Conservation (phyloP, 2,888 invertebrate species). For the Ichneumoninae sp. region DNA sequence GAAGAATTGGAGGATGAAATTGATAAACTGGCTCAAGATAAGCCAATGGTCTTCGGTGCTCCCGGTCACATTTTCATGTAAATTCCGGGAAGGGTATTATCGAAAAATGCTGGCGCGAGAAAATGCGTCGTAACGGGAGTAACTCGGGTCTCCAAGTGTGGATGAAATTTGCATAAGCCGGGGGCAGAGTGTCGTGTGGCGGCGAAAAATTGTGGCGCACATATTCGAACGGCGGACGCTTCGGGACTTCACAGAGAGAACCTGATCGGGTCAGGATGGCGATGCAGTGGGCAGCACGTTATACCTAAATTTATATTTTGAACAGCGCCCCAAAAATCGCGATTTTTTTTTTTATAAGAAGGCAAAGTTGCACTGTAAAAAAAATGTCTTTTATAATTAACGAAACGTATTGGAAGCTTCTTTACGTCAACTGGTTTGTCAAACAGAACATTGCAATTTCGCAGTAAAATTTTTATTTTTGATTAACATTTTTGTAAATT, state of each 20-base stretch:
- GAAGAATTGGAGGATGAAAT: background rate
- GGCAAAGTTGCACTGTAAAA: background rate
- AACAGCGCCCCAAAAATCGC: background rate
- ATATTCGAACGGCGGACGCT: conserved; percentile 56
- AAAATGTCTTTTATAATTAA: background rate
- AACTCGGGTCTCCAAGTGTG: conserved; percentile 33
- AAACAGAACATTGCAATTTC: no score
- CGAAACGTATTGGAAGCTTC: no score
- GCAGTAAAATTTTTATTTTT: no score
- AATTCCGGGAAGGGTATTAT: conserved; percentile 69
- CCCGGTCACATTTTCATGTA: conserved; percentile 64
- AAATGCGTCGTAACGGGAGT: conserved; percentile 67
- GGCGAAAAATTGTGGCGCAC: conserved; percentile 66
- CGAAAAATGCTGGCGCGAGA: conserved; percentile 71
- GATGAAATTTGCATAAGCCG: conserved; percentile 73
- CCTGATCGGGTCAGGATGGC: background rate
- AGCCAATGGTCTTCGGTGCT: conserved; percentile 20
- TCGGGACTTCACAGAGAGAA: background rate
- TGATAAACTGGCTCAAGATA: background rate
- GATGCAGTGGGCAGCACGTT: background rate
- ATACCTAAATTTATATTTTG: background rate
- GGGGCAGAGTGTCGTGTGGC: conserved; percentile 40
- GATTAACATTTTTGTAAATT: no score
- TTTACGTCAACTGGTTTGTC: no score
- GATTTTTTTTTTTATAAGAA: background rate